A percentile compares a stretch with the other conserved stretches of the same genome.
Conservation (phyloP, 2,888 invertebrate genomes). For the Dolichopus griseipennis region DNA sequence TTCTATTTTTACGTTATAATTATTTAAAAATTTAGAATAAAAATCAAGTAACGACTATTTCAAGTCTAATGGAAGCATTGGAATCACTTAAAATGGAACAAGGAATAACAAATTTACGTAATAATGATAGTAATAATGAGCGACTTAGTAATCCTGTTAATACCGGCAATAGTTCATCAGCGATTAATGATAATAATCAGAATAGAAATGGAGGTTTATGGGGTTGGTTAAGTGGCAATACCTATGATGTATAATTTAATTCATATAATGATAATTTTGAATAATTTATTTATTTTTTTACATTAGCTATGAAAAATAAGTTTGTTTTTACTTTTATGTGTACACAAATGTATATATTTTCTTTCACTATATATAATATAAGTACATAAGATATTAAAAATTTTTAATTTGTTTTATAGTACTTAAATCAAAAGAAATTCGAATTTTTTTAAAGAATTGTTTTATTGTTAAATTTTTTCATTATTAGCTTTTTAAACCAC, state of each 20-base stretch:
- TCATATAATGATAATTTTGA: background rate
- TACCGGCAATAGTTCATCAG: background rate
- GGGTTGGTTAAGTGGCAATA: constrained; percentile 20
- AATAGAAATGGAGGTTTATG: constrained; percentile 15
- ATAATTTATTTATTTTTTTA: no score
- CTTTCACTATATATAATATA: no score
- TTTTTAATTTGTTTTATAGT: no score
- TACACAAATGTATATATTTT: no score
- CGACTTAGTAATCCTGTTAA: background rate
- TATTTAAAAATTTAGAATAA: constrained; percentile 17
- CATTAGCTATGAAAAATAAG: no score
- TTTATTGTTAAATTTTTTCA: no score
- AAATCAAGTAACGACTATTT: constrained; percentile 21
- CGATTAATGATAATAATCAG: background rate
- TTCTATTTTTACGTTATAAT: background rate
- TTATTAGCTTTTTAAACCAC: no score
- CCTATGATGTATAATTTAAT: constrained; percentile 19
- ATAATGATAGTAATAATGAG: background rate
- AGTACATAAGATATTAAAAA: no score
- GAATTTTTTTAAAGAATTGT: no score
- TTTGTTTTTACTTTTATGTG: no score
- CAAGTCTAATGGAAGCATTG: constrained; percentile 20
- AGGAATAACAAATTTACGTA: no score
- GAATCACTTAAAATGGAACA: constrained; percentile 16
- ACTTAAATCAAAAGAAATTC: no score